A percentile compares a stretch with the other conserved stretches of the same genome.
Evolutionary conservation across 2,797 vertebrate species (phyloP).

Genomic region (Urocyon cinereoargenteus): DNA sequence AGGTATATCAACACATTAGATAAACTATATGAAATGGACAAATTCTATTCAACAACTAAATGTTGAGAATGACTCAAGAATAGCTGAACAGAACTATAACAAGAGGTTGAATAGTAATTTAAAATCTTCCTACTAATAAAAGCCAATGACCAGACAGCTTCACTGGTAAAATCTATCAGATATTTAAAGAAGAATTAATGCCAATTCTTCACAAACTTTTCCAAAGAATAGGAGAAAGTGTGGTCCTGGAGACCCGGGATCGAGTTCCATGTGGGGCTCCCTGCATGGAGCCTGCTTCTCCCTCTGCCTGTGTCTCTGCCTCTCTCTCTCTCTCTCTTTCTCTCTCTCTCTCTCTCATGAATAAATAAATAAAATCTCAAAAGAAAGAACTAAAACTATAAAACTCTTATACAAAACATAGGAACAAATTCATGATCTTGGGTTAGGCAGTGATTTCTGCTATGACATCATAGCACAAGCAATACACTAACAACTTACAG

Average conservation of each 20-base stretch:
- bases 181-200: constrained; percentile 41
- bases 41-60: background rate
- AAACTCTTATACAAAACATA: background rate
- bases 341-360: no score
- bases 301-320: no score
- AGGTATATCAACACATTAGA: background rate
- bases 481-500: background rate
- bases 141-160: background rate
- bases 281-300: no score
- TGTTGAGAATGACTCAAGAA: background rate
- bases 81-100: background rate
- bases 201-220: constrained; percentile 9
- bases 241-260: no score
- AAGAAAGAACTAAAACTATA: background rate
- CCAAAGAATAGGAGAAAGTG: background rate
- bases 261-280: no score
- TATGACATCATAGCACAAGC: background rate
- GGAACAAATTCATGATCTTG: background rate
- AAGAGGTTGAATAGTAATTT: background rate
- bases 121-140: constrained; percentile 10
- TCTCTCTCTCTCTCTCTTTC: no score
- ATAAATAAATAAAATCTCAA: background rate
- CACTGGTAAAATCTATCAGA: background rate
- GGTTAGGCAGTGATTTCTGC: background rate
- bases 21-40: background rate